These are phyloP conservation scores for Dinocampus coccinellae DNA, from an alignment of 2,888 invertebrate genomes.

Conservation along the genomic window DNA sequence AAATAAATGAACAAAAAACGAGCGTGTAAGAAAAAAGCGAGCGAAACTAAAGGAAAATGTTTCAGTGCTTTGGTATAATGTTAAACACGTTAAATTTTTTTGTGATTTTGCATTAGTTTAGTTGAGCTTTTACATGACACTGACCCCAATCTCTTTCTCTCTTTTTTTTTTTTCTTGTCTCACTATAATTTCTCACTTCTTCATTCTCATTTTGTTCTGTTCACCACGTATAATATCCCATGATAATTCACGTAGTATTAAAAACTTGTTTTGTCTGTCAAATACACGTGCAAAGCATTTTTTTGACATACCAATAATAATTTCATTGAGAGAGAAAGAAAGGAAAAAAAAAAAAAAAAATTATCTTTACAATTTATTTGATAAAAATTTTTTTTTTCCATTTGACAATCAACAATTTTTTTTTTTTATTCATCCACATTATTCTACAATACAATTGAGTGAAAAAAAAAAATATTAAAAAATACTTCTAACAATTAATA, in stretches of 20 bases:
- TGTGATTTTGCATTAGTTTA: constrained; percentile 7
- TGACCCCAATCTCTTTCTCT: too few relatives aligned
- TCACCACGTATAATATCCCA: background rate
- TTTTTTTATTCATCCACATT: too few relatives aligned
- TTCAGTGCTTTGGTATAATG: constrained; percentile 8
- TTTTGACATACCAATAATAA: background rate
- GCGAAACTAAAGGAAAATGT: background rate
- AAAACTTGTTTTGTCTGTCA: background rate
- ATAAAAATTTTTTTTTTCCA: too few relatives aligned
- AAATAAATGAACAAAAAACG: background rate
- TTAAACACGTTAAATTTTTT: constrained; percentile 3
- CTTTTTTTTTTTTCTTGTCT: background rate
- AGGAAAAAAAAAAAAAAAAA: too few relatives aligned
- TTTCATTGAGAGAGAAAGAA: background rate
- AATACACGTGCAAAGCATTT: background rate
- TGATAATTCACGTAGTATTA: background rate
- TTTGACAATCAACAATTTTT: too few relatives aligned
- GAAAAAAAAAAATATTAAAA: too few relatives aligned
- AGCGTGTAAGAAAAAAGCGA: background rate
- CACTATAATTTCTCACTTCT: too few relatives aligned
- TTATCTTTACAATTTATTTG: too few relatives aligned
- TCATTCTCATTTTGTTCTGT: too few relatives aligned
- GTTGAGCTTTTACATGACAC: constrained; percentile 3
- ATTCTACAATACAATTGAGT: too few relatives aligned
- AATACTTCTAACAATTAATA: too few relatives aligned